These are phyloP conservation scores for Drosophila mayri DNA, from an alignment of 1,140 invertebrate genomes.

Conservation along the genomic window DNA sequence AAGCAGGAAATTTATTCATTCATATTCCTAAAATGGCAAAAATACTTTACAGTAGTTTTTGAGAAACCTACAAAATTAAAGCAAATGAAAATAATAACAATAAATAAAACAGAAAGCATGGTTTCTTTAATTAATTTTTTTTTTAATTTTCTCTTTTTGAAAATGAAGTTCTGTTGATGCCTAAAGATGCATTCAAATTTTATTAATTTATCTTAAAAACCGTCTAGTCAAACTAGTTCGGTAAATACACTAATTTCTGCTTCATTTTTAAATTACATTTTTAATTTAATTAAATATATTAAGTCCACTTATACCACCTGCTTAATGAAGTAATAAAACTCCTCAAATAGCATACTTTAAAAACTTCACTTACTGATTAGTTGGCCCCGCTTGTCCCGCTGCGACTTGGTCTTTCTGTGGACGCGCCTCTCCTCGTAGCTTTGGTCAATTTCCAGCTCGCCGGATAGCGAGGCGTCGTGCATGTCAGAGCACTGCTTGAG, in stretches of 20 bases:
- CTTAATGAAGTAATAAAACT: background rate
- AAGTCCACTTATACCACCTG: background rate
- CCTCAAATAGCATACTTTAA: no score
- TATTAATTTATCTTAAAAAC: background rate
- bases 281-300: background rate
- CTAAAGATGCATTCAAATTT: no score
- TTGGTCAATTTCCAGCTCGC: constrained; percentile 84
- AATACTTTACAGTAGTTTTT: no score
- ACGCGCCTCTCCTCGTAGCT: constrained; percentile 82
- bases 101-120: no score
- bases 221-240: background rate
- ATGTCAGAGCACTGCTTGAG: constrained; percentile 84
- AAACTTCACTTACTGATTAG: constrained; percentile 74
- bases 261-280: background rate
- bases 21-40: no score
- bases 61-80: no score
- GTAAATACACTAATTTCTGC: background rate
- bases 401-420: constrained; percentile 84
- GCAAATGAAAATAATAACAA: no score
- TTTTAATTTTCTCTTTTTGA: no score
- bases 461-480: constrained; percentile 84
- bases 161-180: no score
- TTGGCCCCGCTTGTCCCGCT: constrained; percentile 83
- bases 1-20: no score
- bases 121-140: no score